Percentiles rank a stretch among this genome's conserved stretches.
These are phyloP conservation scores for Anoplius nigerrimus DNA, from an alignment of 2,888 invertebrate species.

Conservation along the genomic window DNA sequence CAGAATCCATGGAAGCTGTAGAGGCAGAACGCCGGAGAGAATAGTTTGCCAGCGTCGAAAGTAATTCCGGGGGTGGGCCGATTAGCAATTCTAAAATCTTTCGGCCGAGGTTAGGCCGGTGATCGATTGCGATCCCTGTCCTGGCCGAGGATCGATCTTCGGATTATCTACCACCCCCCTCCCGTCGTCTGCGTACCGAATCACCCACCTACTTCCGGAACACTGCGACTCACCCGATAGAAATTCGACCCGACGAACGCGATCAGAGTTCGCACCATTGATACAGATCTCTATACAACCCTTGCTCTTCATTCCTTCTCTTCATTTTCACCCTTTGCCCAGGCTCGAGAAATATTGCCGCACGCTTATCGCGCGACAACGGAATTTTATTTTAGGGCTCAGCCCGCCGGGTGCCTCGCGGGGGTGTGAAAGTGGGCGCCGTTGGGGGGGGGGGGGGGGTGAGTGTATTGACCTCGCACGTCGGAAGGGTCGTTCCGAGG, in stretches of 20 bases:
- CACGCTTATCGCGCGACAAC: no score
- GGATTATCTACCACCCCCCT: not conserved
- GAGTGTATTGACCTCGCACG: not conserved
- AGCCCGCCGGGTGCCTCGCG: no score
- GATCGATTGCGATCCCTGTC: conserved; percentile 41
- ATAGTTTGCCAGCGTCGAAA: conserved; percentile 35
- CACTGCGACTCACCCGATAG: no score
- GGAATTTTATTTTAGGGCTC: not conserved
- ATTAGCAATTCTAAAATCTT: conserved; percentile 59
- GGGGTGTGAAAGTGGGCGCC: not conserved
- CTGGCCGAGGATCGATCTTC: no score
- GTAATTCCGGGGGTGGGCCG: conserved; percentile 42
- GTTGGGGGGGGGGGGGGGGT: not conserved
- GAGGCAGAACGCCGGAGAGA: no score
- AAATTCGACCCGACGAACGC: no score
- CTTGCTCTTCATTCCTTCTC: not conserved
- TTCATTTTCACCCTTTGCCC: not conserved
- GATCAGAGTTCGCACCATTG: no score
- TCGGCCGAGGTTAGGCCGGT: conserved; percentile 24
- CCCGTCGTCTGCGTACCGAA: no score
- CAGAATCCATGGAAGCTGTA: no score
- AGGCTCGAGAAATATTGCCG: not conserved
- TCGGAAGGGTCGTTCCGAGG: not conserved
- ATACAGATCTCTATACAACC: not conserved
- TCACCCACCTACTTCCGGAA: not conserved